Evolutionary conservation across 2,797 vertebrate species (phyloP).

Genomic region (Diglossa cyanea): DNA sequence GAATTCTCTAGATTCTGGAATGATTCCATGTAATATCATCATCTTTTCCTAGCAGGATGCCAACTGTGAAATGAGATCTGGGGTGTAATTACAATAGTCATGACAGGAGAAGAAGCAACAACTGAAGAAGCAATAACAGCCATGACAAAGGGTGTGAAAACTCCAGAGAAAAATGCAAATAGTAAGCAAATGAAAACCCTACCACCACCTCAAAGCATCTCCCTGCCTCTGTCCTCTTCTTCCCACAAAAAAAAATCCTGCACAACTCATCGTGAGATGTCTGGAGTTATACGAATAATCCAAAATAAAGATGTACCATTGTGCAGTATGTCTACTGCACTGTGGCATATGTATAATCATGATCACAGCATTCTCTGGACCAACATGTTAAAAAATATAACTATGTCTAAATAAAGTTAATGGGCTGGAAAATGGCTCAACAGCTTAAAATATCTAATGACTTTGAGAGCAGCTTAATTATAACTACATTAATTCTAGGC

Average conservation of each 20-base stretch:
- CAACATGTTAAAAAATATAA: constrained; percentile 32
- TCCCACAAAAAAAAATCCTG: rapidly evolving
- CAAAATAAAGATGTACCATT: neutral
- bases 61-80: neutral
- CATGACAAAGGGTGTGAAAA: neutral
- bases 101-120: neutral
- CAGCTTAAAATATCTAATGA: constrained; percentile 44
- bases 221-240: rapidly evolving
- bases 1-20: neutral
- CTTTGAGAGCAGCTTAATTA: constrained; percentile 33
- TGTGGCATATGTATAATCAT: neutral
- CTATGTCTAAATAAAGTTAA: constrained; percentile 45
- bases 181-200: neutral
- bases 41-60: neutral
- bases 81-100: neutral
- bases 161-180: neutral
- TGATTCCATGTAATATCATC: neutral
- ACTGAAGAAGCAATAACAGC: neutral
- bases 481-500: constrained; percentile 2
- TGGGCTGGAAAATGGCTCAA: constrained; percentile 36
- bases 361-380: neutral
- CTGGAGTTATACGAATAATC: neutral
- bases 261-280: neutral
- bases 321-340: neutral
- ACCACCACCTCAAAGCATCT: neutral